A percentile compares a stretch with the other conserved stretches of the same genome.
Evolutionary conservation across 2,113 vertebrate species (phyloP).

Genomic region (Enhydra lutris): DNA sequence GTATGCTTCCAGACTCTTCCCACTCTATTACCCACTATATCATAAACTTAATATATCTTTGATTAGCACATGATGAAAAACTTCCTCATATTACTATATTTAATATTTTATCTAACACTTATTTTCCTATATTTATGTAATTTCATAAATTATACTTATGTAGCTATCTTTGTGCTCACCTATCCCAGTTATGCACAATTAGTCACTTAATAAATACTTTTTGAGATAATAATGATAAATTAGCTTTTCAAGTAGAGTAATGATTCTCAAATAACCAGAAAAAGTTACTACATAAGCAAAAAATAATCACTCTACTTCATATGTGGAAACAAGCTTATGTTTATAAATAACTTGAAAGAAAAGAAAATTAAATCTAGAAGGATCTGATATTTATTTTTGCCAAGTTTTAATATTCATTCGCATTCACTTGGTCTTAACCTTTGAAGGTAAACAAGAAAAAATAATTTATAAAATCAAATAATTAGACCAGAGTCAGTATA

Average conservation of each 20-base stretch:
- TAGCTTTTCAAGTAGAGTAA: neutral
- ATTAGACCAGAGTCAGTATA: neutral
- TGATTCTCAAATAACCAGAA: neutral
- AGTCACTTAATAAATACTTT: slow-evolving; percentile 2
- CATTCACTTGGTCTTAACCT: slow-evolving; percentile 4
- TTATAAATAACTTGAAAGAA: slow-evolving; percentile 33
- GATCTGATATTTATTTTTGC: neutral
- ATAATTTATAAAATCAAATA: neutral
- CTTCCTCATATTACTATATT: neutral
- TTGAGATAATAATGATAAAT: slow-evolving; percentile 41
- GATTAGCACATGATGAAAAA: neutral
- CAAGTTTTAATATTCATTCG: neutral
- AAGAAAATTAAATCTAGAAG: slow-evolving; percentile 8
- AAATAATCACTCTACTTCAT: neutral
- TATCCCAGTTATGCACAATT: neutral
- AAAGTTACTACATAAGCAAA: neutral
- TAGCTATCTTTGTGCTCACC: neutral
- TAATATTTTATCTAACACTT: slow-evolving; percentile 3
- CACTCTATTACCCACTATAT: neutral
- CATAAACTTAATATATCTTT: neutral
- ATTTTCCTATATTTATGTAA: neutral
- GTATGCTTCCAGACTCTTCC: neutral
- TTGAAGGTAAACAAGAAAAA: neutral
- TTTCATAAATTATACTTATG: slow-evolving; percentile 19
- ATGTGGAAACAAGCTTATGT: neutral